Percentiles rank a stretch among this genome's conserved stretches.
These are phyloP conservation scores for Podarcis raffonei DNA, from an alignment of 2,113 vertebrate genomes.

Conservation along the genomic window DNA sequence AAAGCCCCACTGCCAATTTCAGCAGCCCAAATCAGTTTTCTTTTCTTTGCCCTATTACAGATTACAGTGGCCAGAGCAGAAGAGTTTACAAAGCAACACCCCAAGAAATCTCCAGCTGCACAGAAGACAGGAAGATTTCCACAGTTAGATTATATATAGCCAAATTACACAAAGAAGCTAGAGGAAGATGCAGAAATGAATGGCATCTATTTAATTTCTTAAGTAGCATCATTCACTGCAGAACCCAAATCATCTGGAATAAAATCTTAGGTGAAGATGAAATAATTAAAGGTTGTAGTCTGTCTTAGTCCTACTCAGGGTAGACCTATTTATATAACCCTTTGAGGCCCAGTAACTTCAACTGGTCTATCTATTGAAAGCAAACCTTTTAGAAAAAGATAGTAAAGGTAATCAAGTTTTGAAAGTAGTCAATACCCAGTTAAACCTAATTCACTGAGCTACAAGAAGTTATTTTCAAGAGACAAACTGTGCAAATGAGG, in stretches of 20 bases:
- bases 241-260: not conserved
- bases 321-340: too few species aligned
- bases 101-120: slow-evolving; percentile 40
- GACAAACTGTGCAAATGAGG: not conserved
- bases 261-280: not conserved
- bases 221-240: not conserved
- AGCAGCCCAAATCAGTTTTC: not conserved
- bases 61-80: not conserved
- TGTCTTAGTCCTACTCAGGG: too few species aligned
- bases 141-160: not conserved
- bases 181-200: not conserved
- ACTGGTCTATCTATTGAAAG: not conserved
- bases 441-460: not conserved
- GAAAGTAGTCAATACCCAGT: not conserved
- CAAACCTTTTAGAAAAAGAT: not conserved
- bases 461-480: too few species aligned
- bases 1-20: fast-evolving
- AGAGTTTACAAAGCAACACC: not conserved
- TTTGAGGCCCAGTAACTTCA: too few species aligned
- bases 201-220: not conserved
- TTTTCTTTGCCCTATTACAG: not conserved
- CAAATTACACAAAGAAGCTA: not conserved
- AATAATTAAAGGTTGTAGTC: not conserved
- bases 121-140: not conserved
- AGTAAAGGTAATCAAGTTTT: not conserved